Base-by-base conservation (phyloP, 64 coral and sea anemone genomes). In the Pocillopora damicornis region DNA sequence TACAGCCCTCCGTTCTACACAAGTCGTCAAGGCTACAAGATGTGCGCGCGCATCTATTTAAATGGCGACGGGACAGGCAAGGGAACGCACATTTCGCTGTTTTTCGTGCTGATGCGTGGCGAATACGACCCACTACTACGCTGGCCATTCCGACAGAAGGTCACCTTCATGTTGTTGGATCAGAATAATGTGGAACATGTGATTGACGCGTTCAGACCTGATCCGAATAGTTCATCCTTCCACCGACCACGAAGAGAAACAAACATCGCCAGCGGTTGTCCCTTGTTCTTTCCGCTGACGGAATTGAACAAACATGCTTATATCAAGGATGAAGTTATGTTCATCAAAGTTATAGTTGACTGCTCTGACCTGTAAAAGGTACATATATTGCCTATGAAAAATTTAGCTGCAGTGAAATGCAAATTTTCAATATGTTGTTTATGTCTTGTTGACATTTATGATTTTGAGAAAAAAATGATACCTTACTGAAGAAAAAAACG, bases 141-240 rank as follows among this genome's bases (percentile, higher is more conserved):
- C 65, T 91, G 89, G 89, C 89, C 89, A 12, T 91, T 91, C 61
- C 86, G 89, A 65, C 89, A 91, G 58, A 91, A 86, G 61, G 81
- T 91, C 45, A 91, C 89, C 5, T 74, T 91, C 36, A 91, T 91
- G 89, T 25, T 91, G 15, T 58, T 91, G 61, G 89, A 91, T 16
- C 89, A 91, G 30, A 51, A 86, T 37, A 86, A 91, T 13, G 74
- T 74, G 58, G 89, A 91, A 59, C 89, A 91, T 36, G 89, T 79
- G 37, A 91, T 91, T 11, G 89, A 86, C 18, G 82, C 81, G 22
- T 91, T 91, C 23, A 77, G 89, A 25, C 89, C 89, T 59, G 89
- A 91, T 63, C 89, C 89, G 4, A 86, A 68, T 38, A 91, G 89
- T 63, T 86, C 80, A 8, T 91, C 89, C 7, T 91, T 86, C 82